These are phyloP conservation scores for Dendrophyllia cribrosa DNA, from an alignment of 64 coral and sea anemone genomes.

Conservation along the genomic window DNA sequence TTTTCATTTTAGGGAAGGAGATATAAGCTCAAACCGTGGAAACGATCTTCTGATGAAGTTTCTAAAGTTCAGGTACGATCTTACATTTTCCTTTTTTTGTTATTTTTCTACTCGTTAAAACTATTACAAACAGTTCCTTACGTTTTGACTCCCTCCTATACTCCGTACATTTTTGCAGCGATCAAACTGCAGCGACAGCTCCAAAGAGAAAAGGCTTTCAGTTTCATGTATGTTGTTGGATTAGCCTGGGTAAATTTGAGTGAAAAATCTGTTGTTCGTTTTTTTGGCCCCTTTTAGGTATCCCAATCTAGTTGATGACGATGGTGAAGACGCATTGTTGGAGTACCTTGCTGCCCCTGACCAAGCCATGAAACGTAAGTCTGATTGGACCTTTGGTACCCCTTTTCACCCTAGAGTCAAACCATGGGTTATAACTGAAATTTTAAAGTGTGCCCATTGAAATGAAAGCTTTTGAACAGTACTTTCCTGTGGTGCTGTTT, in stretches of 20 bases:
- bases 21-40: slow-evolving; percentile 87
- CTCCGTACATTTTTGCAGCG: too few relatives aligned
- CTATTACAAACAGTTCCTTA: background rate
- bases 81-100: background rate
- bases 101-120: background rate
- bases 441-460: too few relatives aligned
- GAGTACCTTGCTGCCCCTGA: slow-evolving; percentile 90
- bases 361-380: slow-evolving; percentile 80
- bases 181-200: too few relatives aligned
- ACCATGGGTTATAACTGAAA: too few relatives aligned
- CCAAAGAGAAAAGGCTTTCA: too few relatives aligned
- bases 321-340: slow-evolving; percentile 45
- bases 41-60: slow-evolving; percentile 87
- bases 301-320: slow-evolving; percentile 55
- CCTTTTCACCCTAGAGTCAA: background rate
- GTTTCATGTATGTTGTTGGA: too few relatives aligned
- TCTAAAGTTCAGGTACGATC: slow-evolving; percentile 73
- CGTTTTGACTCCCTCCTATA: too few relatives aligned
- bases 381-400: background rate
- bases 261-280: too few relatives aligned
- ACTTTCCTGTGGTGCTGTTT: too few relatives aligned
- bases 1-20: slow-evolving; percentile 68
- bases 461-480: too few relatives aligned
- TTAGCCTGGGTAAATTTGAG: too few relatives aligned
- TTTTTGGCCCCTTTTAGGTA: slow-evolving; percentile 38